Conservation (phyloP, 2,113 vertebrate genomes). For the Strix uralensis region DNA sequence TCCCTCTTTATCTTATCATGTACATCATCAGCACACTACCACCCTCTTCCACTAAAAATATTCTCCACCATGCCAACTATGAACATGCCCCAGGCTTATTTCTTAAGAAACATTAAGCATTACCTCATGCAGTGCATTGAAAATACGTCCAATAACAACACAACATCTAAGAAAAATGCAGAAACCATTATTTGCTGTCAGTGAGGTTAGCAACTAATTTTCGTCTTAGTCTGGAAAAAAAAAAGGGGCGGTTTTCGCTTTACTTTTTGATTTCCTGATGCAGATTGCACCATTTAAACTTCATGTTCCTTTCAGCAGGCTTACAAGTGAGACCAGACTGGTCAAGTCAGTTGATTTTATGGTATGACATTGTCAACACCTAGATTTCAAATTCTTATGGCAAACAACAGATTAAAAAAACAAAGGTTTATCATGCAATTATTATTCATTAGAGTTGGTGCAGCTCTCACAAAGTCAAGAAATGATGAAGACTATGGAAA, state of each 20-base stretch:
- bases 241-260: not conserved
- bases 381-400: not conserved
- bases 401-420: slow-evolving; percentile 31
- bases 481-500: not conserved
- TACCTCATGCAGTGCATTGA: slow-evolving; percentile 40
- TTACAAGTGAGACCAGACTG: slow-evolving; percentile 6
- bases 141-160: slow-evolving; percentile 45
- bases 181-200: slow-evolving; percentile 55
- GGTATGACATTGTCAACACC: not conserved
- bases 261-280: slow-evolving; percentile 10
- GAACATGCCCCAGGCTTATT: slow-evolving; percentile 39
- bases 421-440: not conserved
- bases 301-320: slow-evolving; percentile 10
- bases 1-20: slow-evolving; percentile 43
- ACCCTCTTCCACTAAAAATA: slow-evolving; percentile 38
- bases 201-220: slow-evolving; percentile 46
- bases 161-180: slow-evolving; percentile 57
- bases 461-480: not conserved
- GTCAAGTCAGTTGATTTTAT: slow-evolving; percentile 6
- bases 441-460: not conserved
- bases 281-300: slow-evolving; percentile 24
- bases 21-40: slow-evolving; percentile 28
- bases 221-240: not conserved
- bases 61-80: slow-evolving; percentile 27
- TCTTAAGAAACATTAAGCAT: slow-evolving; percentile 54